These are phyloP conservation scores for Trichoplusia ni DNA, from an alignment of 1,140 invertebrate species.

Conservation along the genomic window DNA sequence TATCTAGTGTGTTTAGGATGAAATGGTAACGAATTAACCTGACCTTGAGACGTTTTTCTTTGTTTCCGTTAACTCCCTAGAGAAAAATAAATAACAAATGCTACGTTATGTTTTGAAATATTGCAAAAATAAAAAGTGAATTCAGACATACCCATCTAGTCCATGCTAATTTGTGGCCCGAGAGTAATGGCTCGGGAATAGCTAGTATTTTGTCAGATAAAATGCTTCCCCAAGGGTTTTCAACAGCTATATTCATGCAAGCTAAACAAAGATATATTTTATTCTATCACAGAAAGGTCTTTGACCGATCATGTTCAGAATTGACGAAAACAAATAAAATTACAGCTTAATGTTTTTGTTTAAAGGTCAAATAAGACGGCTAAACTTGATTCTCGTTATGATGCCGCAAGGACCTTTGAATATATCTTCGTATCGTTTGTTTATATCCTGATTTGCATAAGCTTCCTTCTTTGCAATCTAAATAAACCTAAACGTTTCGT, in stretches of 20 bases:
- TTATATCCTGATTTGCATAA: too few species aligned
- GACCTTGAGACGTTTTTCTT: too few species aligned
- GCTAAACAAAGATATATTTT: background rate
- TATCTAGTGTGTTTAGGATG: too few species aligned
- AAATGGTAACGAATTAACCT: too few species aligned
- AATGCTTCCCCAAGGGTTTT: constrained; percentile 11
- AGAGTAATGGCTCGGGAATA: constrained; percentile 22
- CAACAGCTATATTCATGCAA: background rate
- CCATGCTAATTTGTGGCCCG: constrained; percentile 11
- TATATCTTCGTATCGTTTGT: too few species aligned
- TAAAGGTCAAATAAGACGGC: too few species aligned
- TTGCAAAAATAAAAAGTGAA: background rate
- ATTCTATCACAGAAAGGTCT: background rate
- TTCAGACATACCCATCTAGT: constrained; percentile 11
- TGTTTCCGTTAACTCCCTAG: background rate
- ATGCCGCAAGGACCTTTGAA: too few species aligned
- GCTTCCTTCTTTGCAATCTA: too few species aligned
- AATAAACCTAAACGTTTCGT: too few species aligned
- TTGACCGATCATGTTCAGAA: background rate
- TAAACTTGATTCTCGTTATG: too few species aligned
- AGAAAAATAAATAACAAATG: constrained; percentile 4
- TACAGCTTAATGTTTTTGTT: background rate
- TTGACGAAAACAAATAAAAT: background rate
- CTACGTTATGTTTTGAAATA: background rate
- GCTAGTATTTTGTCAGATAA: constrained; percentile 19